phyloP scores from a whole-genome alignment of 2,888 invertebrate genomes.

The Polylopha cassiicola region DNA sequence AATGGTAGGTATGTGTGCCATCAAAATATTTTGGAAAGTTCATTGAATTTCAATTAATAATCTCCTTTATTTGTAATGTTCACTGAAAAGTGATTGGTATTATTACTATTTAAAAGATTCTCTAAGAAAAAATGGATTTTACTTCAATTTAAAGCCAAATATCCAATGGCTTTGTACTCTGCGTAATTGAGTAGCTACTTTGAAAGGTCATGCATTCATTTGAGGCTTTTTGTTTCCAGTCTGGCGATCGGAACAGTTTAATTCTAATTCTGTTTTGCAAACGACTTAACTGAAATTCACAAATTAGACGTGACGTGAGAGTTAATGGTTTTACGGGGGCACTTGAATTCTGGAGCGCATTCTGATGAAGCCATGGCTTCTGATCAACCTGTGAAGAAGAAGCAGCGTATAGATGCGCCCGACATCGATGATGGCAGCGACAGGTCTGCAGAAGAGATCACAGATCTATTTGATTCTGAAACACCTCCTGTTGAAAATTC shows the following conservation, averaged over 20 bases:
- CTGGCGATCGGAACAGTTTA: slow-evolving; percentile 34
- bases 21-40: slow-evolving; percentile 79
- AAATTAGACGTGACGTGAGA: slow-evolving; percentile 25
- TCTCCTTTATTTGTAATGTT: slow-evolving; percentile 28
- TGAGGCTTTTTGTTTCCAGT: slow-evolving; percentile 65
- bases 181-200: slow-evolving; percentile 76
- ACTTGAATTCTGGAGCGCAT: slow-evolving; percentile 69
- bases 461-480: slow-evolving; percentile 62
- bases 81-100: slow-evolving; percentile 26
- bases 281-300: slow-evolving; percentile 16
- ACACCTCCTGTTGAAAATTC: slow-evolving; percentile 62
- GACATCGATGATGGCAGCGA: slow-evolving; percentile 76
- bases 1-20: slow-evolving; percentile 77
- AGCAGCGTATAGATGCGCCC: slow-evolving; percentile 83
- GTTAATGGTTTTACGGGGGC: slow-evolving; percentile 82
- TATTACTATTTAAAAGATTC: slow-evolving; percentile 23
- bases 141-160: slow-evolving; percentile 25
- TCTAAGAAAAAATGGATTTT: not conserved
- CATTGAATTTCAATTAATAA: slow-evolving; percentile 41
- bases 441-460: slow-evolving; percentile 70
- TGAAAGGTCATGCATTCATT: slow-evolving; percentile 74
- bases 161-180: slow-evolving; percentile 65
- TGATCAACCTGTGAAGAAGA: slow-evolving; percentile 91
- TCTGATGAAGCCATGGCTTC: slow-evolving; percentile 82
- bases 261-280: slow-evolving; percentile 29